Percentiles rank a stretch among this genome's conserved stretches.
Conservation (phyloP, 2,113 vertebrate genomes). For the Galbula dea region DNA sequence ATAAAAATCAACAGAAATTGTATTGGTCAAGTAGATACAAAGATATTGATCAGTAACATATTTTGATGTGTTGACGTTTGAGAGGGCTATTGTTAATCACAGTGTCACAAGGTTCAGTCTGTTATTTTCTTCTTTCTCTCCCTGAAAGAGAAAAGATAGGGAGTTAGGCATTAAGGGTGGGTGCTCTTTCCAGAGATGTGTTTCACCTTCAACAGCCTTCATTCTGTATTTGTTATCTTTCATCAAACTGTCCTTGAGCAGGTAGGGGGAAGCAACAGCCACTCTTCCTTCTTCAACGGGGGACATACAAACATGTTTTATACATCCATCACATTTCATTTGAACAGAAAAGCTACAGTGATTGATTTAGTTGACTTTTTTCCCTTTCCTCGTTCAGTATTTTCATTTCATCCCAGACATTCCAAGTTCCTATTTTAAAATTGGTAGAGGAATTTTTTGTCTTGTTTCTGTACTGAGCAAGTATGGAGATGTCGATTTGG, state of each 20-base stretch:
- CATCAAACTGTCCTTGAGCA: background rate
- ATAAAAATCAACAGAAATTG: background rate
- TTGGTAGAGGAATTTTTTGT: background rate
- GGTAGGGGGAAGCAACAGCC: background rate
- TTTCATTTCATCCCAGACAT: background rate
- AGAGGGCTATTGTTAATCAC: background rate
- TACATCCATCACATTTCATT: background rate
- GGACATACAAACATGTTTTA: background rate
- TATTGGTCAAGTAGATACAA: background rate
- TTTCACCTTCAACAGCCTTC: background rate
- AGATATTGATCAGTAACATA: fast-evolving
- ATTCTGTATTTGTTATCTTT: background rate
- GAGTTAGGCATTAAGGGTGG: too few relatives aligned
- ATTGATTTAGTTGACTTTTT: background rate
- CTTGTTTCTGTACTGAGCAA: background rate
- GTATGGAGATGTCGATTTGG: background rate
- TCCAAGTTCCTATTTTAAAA: background rate
- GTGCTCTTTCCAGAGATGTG: background rate
- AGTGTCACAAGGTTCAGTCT: background rate
- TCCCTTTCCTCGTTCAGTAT: background rate
- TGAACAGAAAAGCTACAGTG: background rate
- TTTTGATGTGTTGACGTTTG: background rate
- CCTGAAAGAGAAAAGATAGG: background rate
- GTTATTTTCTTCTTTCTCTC: background rate
- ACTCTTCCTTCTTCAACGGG: background rate